Base-by-base conservation (phyloP, 2,113 vertebrate genomes). In the Thermophis baileyi region DNA sequence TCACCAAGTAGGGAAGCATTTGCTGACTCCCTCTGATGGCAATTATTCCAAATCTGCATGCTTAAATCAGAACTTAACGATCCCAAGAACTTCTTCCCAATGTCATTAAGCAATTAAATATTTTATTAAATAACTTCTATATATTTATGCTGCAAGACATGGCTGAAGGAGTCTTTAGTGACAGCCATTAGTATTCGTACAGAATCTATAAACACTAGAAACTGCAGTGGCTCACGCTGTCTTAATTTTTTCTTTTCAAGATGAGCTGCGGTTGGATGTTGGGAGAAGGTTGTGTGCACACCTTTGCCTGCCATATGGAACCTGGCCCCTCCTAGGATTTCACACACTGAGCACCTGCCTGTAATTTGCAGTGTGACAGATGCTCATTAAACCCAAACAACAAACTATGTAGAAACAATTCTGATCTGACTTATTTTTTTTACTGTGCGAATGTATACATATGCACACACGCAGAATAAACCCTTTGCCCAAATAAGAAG, bases 61-160 rank as follows among this genome's bases (percentile, higher is more conserved):
- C 95, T 96, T 95, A 95, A 96, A 95, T 88, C 94, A 95, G 96
- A 96, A 96, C 92, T 50, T 95, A 97, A 96, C 91, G 87, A 95
- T 95, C 95, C 91, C 94, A 95, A 96, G 91, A 94, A 94, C 94
- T 94, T 95, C 94, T 97, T 95, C 95, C 93, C 91, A 93, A 9
- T 90, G 93, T 96, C 93, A 95, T 96, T 96, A 95, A 95, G 94
- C 94, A 96, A 97, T 96, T 96, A 97, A 96, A 96, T 95, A 96
- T 89, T 95, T 96, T 91, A 81, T 81, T 81, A 81, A 81, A 81
- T 81, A 81, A 81, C 74, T 51, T 54, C 6, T 18, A 85, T 89
- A 97, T 96, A 95, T 85, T 93, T 93, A 90, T 86, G n/a, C 90
- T 93, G 95, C n/a, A 92, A 89, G 96, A 95, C 95, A 95, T 95